Percentiles rank a stretch among this genome's conserved stretches.
Evolutionary conservation across 2,113 vertebrate species (phyloP).

Genomic region (Catharus fuscescens): DNA sequence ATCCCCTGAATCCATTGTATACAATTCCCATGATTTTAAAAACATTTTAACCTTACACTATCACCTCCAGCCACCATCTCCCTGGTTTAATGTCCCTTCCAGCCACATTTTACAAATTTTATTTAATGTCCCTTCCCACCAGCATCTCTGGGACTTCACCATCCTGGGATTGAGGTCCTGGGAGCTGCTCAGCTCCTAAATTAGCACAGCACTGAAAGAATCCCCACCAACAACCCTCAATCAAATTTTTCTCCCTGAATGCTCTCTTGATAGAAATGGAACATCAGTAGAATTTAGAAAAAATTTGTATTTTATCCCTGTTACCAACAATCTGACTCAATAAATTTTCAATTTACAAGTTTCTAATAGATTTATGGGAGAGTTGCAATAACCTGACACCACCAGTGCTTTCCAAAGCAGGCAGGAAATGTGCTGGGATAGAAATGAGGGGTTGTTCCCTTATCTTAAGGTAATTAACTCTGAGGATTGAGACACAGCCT

Average conservation of each 20-base stretch:
- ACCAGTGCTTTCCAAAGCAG: neutral
- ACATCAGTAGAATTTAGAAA: neutral
- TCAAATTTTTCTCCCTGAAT: neutral
- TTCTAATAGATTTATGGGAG: neutral
- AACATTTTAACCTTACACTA: too few species aligned
- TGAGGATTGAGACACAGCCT: neutral
- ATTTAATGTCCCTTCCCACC: neutral
- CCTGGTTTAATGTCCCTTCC: neutral
- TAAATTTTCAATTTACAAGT: neutral
- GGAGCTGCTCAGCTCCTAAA: neutral
- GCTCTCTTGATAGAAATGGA: rapidly evolving
- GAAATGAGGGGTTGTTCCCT: rapidly evolving
- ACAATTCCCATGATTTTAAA: too few species aligned
- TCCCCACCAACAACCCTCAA: neutral
- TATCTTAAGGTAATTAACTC: neutral
- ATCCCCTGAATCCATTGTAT: too few species aligned
- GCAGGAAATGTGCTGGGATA: neutral
- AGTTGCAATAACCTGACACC: neutral
- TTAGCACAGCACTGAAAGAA: neutral
- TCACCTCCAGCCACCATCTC: too few species aligned
- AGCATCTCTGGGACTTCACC: neutral
- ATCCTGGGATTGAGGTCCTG: neutral
- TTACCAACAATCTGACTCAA: neutral
- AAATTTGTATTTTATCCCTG: rapidly evolving
- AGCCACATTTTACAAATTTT: neutral